Percentiles rank a stretch among this genome's conserved stretches.
These are phyloP conservation scores for Eciton burchellii DNA, from an alignment of 1,140 invertebrate genomes.

Conservation along the genomic window DNA sequence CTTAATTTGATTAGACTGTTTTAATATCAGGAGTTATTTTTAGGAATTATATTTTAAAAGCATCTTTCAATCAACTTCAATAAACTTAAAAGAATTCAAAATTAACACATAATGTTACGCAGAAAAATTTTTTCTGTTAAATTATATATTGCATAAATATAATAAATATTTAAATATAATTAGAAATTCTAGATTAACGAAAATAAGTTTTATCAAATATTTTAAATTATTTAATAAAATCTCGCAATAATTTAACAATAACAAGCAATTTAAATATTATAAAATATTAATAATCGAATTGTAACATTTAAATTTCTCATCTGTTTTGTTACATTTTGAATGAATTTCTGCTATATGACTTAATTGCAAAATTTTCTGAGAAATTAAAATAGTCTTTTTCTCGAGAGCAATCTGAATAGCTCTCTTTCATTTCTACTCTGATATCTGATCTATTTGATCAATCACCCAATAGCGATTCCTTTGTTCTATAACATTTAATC, in stretches of 20 bases:
- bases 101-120: too few relatives aligned
- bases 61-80: too few relatives aligned
- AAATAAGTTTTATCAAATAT: neutral
- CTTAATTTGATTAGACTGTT: neutral
- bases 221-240: too few relatives aligned
- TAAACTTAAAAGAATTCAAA: too few relatives aligned
- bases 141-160: slow-evolving; percentile 4
- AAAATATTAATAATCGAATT: neutral
- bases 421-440: slow-evolving; percentile 66
- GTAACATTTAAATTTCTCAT: slow-evolving; percentile 39
- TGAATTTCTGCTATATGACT: slow-evolving; percentile 83
- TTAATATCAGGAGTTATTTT: too few relatives aligned
- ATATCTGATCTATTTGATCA: slow-evolving; percentile 81
- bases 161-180: neutral
- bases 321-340: slow-evolving; percentile 76
- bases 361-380: slow-evolving; percentile 79
- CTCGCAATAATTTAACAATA: neutral
- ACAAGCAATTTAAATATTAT: neutral
- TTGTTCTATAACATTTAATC: slow-evolving; percentile 85
- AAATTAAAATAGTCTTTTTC: slow-evolving; percentile 75
- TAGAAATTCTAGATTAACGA: neutral
- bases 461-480: slow-evolving; percentile 83
- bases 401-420: neutral
- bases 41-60: too few relatives aligned
- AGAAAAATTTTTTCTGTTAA: too few relatives aligned